phyloP scores from a whole-genome alignment of 2,797 vertebrate species.

The Parotocinclus haroldoi region DNA sequence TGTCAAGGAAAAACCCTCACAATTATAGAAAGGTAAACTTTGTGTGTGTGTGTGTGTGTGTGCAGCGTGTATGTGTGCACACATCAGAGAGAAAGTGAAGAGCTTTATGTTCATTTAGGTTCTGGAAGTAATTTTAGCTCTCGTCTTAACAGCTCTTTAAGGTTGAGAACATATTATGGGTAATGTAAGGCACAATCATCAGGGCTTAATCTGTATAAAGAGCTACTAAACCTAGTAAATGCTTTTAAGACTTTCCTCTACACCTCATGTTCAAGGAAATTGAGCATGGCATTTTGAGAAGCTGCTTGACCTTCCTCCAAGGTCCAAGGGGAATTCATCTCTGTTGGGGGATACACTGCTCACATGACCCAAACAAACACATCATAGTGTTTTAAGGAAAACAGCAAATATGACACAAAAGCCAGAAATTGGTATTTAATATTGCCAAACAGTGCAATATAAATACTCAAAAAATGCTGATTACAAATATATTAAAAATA shows the following conservation, averaged over 20 bases:
- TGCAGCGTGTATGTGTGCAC: conserved; percentile 4
- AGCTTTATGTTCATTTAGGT: conserved; percentile 2
- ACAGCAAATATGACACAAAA: no score
- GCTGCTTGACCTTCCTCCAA: conserved; percentile 7
- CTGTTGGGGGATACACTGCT: no score
- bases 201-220: not conserved
- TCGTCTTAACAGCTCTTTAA: not conserved
- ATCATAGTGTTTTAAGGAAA: no score
- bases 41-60: conserved; percentile 15
- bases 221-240: not conserved
- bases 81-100: not conserved
- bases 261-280: not conserved
- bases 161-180: not conserved
- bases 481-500: no score
- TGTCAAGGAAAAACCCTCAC: not conserved
- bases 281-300: conserved; percentile 2
- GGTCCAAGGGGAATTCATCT: no score
- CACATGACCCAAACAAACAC: no score
- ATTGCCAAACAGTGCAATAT: no score
- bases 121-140: not conserved
- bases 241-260: not conserved
- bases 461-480: no score
- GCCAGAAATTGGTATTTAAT: no score
- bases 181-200: not conserved
- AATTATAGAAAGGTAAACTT: not conserved